Evolutionary conservation across 53 echinoderm and acorn worm species (phyloP), one percentile per base, ranked within the genome.

Genomic region (Actinopyga echinites): DNA sequence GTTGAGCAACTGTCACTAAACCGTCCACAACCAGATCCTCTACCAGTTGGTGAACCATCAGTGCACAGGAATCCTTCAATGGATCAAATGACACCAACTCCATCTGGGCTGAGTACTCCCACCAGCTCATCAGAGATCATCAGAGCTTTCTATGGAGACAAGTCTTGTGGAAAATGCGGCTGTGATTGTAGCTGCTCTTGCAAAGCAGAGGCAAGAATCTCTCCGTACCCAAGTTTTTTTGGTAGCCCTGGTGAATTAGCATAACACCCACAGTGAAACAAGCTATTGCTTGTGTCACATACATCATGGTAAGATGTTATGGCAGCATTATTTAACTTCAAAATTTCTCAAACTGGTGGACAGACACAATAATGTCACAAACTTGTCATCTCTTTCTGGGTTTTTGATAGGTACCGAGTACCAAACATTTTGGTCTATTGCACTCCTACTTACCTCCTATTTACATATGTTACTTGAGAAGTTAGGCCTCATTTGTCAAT

Each of bases 181-280:
- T 85, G 85, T 31, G 57, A 75, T 61, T 85, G 85, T 62, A 61
- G 44, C 21, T 85, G 85, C 37, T 42, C 74, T 10, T 85, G 85
- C 37, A 75, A 85, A 61, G 30, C 21, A 1, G 78, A 78, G 52
- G 78, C 78, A 56, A 34, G 61, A 25, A 23, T 80, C 20, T 80
- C 81, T 4, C 81, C 81, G 4, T 59, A 61, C 42, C 43, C 36
- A 7, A 38, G 42, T 34, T 61, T 80, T 23, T 80, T 80, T 80
- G 81, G 61, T 23, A 80, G 81, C 30, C 81, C 81, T 22, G 30
- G 63, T 62, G 81, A 62, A 58, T 31, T 62, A 31, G 31, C 63
- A 31, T 62, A 62, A 49, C n/a, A n/a, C 13, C 15, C 1, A 17
- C 49, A 2, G 49, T 15, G 7, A n/a, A 2, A 49, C 49, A 0